Conservation (phyloP, 2,797 vertebrate genomes). For the Scarus forsteni region DNA sequence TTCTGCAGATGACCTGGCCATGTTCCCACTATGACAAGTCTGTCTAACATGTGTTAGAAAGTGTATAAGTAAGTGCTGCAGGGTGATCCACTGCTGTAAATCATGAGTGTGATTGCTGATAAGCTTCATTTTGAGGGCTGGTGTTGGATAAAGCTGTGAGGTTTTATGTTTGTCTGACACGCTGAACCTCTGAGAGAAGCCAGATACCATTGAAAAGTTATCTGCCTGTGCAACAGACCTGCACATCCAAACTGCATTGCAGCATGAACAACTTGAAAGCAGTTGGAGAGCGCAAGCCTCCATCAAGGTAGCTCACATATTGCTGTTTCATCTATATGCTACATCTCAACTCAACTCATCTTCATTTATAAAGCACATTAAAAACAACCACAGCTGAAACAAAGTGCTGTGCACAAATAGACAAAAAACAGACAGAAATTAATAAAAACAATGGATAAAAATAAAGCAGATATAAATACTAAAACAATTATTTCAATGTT, state of each 20-base stretch:
- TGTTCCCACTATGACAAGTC: slow-evolving; percentile 38
- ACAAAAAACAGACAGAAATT: too few species aligned
- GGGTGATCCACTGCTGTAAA: slow-evolving; percentile 42
- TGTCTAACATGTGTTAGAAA: slow-evolving; percentile 46
- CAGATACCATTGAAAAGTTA: slow-evolving; percentile 47
- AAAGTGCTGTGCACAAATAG: too few species aligned
- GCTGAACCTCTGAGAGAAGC: slow-evolving; percentile 39
- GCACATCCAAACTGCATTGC: slow-evolving; percentile 20
- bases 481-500: too few species aligned
- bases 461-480: too few species aligned
- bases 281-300: too few species aligned
- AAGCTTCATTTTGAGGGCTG: slow-evolving; percentile 38
- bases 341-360: too few species aligned
- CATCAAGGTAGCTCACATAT: too few species aligned
- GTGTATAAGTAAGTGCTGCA: slow-evolving; percentile 12
- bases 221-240: slow-evolving; percentile 18
- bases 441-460: too few species aligned
- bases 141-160: slow-evolving; percentile 36
- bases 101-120: slow-evolving; percentile 54
- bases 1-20: slow-evolving; percentile 57
- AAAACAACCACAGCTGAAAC: too few species aligned
- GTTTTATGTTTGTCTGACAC: slow-evolving; percentile 10
- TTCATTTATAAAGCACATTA: too few species aligned
- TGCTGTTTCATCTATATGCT: too few species aligned
- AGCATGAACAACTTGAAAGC: neutral